Conservation (phyloP, 2,888 invertebrate genomes). For the Strigamia maritima region DNA sequence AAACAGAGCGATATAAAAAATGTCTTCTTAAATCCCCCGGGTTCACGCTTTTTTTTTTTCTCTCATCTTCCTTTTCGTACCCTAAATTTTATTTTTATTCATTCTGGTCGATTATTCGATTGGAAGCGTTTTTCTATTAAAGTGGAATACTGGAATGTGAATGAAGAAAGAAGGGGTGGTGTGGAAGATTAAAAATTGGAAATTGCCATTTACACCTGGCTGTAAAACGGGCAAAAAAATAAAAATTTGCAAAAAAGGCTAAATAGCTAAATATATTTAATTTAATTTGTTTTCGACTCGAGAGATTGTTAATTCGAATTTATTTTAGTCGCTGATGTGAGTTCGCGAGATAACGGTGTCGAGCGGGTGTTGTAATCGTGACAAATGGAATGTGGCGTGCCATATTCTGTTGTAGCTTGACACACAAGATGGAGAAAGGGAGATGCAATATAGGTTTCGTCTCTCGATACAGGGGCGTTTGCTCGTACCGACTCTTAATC, state of each 20-base stretch:
- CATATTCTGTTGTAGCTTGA: neutral
- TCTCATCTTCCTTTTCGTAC: neutral
- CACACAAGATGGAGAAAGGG: neutral
- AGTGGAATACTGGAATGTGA: neutral
- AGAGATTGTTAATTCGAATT: neutral
- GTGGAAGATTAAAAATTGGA: neutral
- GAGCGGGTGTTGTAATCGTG: constrained; percentile 4
- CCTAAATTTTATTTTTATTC: neutral
- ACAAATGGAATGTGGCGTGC: constrained; percentile 4
- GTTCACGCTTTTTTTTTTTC: neutral
- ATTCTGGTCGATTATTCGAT: constrained; percentile 4
- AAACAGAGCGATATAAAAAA: neutral
- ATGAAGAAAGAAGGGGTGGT: neutral
- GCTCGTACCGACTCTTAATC: neutral
- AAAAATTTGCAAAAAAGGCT: neutral
- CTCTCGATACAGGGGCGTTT: neutral
- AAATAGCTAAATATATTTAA: neutral
- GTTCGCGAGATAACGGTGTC: neutral
- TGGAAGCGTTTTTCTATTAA: constrained; percentile 4
- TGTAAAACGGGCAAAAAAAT: neutral
- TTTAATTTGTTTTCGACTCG: neutral
- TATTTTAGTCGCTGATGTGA: neutral
- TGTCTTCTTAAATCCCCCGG: neutral
- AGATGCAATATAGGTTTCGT: neutral
- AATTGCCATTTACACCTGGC: neutral